phyloP scores from a whole-genome alignment of 2,113 vertebrate genomes.

The Callionymus lyra region DNA sequence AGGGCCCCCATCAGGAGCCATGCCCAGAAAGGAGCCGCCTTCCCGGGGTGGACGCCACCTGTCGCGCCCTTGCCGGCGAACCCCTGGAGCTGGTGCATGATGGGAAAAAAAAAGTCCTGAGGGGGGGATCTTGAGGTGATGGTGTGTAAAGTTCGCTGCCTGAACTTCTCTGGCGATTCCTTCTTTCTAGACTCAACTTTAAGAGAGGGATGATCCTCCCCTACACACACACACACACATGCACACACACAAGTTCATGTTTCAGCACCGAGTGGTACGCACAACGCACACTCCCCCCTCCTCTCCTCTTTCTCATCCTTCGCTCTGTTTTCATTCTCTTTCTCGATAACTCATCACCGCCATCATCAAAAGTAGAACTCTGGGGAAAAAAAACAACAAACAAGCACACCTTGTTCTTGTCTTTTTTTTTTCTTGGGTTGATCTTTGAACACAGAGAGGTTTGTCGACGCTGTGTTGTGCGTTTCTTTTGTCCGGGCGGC shows the following conservation, averaged over 20 bases:
- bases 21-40: background rate
- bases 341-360: too few relatives aligned
- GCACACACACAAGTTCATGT: background rate
- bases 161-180: background rate
- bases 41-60: background rate
- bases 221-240: background rate
- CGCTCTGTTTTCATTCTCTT: background rate
- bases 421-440: too few relatives aligned
- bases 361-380: too few relatives aligned
- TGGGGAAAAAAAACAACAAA: too few relatives aligned
- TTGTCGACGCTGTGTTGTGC: too few relatives aligned
- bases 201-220: conserved; percentile 1
- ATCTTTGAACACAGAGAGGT: too few relatives aligned
- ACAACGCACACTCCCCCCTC: background rate
- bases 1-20: conserved; percentile 2
- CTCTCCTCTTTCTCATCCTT: background rate
- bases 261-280: background rate
- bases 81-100: conserved; percentile 2
- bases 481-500: too few relatives aligned
- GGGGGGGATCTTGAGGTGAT: background rate
- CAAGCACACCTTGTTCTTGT: too few relatives aligned
- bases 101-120: conserved; percentile 3
- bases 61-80: background rate
- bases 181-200: background rate
- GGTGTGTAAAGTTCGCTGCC: background rate